Base-by-base conservation (phyloP, 2,888 invertebrate species). In the Troides aeacus region DNA sequence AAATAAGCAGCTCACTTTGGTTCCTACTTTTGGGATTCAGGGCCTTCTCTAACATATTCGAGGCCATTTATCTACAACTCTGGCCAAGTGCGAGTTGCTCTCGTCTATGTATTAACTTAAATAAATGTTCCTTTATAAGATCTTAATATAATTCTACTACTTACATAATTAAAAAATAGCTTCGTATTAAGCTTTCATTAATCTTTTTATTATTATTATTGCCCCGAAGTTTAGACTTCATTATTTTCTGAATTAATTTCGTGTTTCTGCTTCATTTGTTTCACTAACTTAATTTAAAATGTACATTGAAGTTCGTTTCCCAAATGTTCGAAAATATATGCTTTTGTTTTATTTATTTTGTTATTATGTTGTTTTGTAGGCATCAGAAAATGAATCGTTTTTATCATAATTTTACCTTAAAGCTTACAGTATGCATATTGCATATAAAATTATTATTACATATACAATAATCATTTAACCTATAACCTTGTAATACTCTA, bases 261-360 rank as follows among this genome's bases (percentile, higher is more conserved):
- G 30, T 30, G 46, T 66, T 68, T 46, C 62, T 57, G 24, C 53
- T 72, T 58, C 42, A 18, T 69, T 50, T 68, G 21, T 66, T 36
- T 21, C 62, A 50, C 15, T 60, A 58, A 21, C 17, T 23, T 62
- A 65, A 21, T 67, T 69, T 61, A 64, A 39, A 66, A 42, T 67
- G 57, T 67, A 62, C 56, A 68, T 46, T 71, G 57, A 64, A 46
- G n/a, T 67, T 67, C 63, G 57, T 71, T 71, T 67, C 66, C 18
- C 66, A n/a, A 74, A 73, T 74, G 60, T 72, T 69, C 23, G 78
- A 76, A 81, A 76, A 73, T 80, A 80, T 82, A 66, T 42, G 78
- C 74, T 71, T 73, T 69, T 77, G 80, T 81, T 84, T 83, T 75
- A 82, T 83, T 83, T 84, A 84, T 83, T 83, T 79, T 80, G 80